Evolutionary conservation across 2,797 vertebrate species (phyloP).

Genomic region (Hemitrygon akajei): DNA sequence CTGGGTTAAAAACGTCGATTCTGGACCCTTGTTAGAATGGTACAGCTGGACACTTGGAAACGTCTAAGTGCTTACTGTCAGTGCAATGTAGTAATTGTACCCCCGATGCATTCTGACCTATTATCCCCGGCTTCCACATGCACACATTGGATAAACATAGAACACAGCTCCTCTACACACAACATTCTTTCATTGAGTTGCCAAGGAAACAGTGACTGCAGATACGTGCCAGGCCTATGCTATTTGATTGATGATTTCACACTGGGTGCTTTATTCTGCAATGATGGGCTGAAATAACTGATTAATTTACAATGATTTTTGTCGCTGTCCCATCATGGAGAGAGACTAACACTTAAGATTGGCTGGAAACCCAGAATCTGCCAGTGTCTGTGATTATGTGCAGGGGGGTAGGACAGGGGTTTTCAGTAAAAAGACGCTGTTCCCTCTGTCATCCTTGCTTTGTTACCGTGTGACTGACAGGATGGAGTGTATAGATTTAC

Average conservation of each 20-base stretch:
- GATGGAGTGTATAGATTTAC: neutral
- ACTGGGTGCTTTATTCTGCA: neutral
- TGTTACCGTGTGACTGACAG: neutral
- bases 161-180: neutral
- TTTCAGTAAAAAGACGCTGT: neutral
- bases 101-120: neutral
- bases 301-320: neutral
- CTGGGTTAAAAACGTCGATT: neutral
- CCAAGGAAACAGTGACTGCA: neutral
- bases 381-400: too few species aligned
- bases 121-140: neutral
- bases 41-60: neutral
- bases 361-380: neutral
- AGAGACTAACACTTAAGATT: neutral
- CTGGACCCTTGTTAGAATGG: neutral
- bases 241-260: neutral
- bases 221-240: neutral
- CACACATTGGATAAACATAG: neutral
- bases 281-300: neutral
- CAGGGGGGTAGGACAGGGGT: neutral
- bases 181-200: conserved; percentile 2
- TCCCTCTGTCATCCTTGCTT: neutral
- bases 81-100: neutral
- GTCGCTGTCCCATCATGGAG: neutral
- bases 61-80: neutral